phyloP scores from a whole-genome alignment of 2,888 invertebrate species.

The Portevinia maculata region DNA sequence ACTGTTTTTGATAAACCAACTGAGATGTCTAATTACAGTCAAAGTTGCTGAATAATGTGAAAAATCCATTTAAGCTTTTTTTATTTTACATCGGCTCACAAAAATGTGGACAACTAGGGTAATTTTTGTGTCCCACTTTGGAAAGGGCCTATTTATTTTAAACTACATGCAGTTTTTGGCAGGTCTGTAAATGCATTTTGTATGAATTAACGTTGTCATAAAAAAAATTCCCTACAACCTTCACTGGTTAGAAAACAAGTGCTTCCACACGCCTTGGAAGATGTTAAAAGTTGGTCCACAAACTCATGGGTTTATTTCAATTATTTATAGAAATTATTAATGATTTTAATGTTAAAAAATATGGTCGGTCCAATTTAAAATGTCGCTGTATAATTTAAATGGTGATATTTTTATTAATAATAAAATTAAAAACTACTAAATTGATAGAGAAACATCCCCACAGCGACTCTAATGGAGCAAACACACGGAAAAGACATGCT shows the following conservation, averaged over 20 bases:
- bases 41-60: slow-evolving; percentile 32
- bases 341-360: slow-evolving; percentile 25
- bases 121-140: too few species aligned
- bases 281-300: neutral
- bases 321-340: slow-evolving; percentile 38
- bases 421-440: slow-evolving; percentile 5
- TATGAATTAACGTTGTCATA: too few species aligned
- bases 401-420: slow-evolving; percentile 14
- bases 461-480: slow-evolving; percentile 14
- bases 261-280: too few species aligned
- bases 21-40: slow-evolving; percentile 46
- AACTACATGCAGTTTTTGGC: too few species aligned
- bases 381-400: slow-evolving; percentile 11
- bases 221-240: too few species aligned
- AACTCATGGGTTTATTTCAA: neutral
- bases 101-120: too few species aligned
- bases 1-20: slow-evolving; percentile 47
- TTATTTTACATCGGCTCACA: slow-evolving; percentile 13
- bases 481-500: slow-evolving; percentile 19
- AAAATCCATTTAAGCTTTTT: slow-evolving; percentile 12
- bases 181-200: too few species aligned
- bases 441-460: neutral
- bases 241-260: neutral
- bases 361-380: slow-evolving; percentile 12
- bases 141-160: too few species aligned